Conservation (phyloP, 2,888 invertebrate genomes). For the Brenthis daphne region DNA sequence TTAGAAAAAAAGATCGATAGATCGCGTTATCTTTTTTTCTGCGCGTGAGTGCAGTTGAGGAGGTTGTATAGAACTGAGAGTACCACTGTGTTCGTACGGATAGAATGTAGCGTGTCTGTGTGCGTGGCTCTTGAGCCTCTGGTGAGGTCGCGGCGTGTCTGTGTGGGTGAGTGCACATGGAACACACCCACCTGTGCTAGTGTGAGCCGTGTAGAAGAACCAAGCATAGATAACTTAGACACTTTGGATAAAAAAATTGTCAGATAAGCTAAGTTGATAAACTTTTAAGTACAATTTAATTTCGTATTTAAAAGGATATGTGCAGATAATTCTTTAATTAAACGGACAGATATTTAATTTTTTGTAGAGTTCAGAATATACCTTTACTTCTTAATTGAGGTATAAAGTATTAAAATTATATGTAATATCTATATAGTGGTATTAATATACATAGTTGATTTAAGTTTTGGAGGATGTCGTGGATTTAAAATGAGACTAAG, state of each 20-base stretch:
- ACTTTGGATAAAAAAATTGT: conserved; percentile 6
- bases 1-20: conserved; percentile 79
- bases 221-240: conserved; percentile 25
- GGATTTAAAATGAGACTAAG: background rate
- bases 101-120: conserved; percentile 58
- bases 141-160: conserved; percentile 56
- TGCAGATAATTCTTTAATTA: too few relatives aligned
- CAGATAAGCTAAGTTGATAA: too few relatives aligned
- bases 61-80: conserved; percentile 81
- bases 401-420: too few relatives aligned
- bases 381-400: too few relatives aligned
- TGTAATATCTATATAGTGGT: too few relatives aligned
- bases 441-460: background rate
- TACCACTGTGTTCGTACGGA: conserved; percentile 75
- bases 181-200: conserved; percentile 67
- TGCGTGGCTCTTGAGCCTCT: conserved; percentile 66
- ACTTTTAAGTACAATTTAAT: too few relatives aligned
- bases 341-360: too few relatives aligned
- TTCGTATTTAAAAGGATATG: too few relatives aligned
- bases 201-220: conserved; percentile 35
- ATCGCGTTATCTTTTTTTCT: conserved; percentile 80
- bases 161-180: conserved; percentile 74
- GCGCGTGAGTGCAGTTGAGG: conserved; percentile 82
- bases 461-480: background rate
- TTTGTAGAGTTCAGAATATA: too few relatives aligned